These are phyloP conservation scores for Pelochelys cantorii DNA, from an alignment of 2,797 vertebrate genomes.

Conservation along the genomic window DNA sequence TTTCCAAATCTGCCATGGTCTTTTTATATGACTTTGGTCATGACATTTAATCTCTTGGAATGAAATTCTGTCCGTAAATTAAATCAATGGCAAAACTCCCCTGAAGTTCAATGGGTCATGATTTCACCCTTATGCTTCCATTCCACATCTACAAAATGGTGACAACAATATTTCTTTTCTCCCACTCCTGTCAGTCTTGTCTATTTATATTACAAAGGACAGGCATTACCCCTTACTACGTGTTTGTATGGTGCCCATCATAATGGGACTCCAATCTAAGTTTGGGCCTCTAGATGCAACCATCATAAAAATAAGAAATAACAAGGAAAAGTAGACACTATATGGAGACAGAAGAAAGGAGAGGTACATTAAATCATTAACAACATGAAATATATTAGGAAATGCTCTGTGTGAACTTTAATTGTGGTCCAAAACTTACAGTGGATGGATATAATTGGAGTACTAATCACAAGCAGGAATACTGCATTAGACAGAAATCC, in stretches of 20 bases:
- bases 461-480: constrained; percentile 23
- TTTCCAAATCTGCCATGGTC: background rate
- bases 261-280: fast-evolving
- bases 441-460: constrained; percentile 23
- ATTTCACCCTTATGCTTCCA: fast-evolving
- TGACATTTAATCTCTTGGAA: background rate
- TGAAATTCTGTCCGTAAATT: background rate
- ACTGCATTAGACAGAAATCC: constrained; percentile 18
- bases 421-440: constrained; percentile 20
- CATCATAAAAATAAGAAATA: constrained; percentile 10
- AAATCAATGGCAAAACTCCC: background rate
- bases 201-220: background rate
- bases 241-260: background rate
- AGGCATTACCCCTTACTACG: background rate
- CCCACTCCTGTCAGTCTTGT: fast-evolving
- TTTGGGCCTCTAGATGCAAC: background rate
- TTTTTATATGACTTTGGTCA: background rate
- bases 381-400: constrained; percentile 5
- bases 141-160: fast-evolving
- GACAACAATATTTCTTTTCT: background rate
- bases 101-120: fast-evolving
- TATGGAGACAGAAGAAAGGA: background rate
- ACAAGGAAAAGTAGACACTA: background rate
- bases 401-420: constrained; percentile 26
- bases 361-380: background rate